Evolutionary conservation across 2,113 vertebrate genomes (phyloP).

Genomic region (Cebidichthys violaceus): DNA sequence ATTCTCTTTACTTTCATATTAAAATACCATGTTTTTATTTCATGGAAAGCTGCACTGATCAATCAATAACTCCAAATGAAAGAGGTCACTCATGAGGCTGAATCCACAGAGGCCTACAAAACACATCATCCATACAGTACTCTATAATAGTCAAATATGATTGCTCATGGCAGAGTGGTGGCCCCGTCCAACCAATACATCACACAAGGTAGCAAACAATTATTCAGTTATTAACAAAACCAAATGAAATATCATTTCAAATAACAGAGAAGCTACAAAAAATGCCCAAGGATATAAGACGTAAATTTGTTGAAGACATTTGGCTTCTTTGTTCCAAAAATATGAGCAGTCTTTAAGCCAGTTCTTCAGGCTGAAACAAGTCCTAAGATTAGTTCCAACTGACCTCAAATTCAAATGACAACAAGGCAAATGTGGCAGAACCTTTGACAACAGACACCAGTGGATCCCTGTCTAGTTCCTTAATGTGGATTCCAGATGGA

Average conservation of each 20-base stretch:
- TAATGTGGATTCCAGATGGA: constrained; percentile 35
- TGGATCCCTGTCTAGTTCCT: not conserved
- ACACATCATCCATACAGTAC: not conserved
- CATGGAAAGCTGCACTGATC: not conserved
- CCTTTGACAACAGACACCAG: not conserved
- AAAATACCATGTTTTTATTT: not conserved
- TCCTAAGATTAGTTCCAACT: not conserved
- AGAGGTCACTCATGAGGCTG: not conserved
- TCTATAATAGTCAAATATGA: not conserved
- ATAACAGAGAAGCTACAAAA: not conserved
- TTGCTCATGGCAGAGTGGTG: not conserved
- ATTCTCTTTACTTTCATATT: not conserved
- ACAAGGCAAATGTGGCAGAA: not conserved
- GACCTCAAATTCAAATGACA: constrained; percentile 14
- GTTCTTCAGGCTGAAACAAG: not conserved
- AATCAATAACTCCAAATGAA: not conserved
- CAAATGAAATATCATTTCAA: not conserved
- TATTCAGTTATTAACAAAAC: not conserved
- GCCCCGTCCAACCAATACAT: not conserved
- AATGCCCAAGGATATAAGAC: not conserved
- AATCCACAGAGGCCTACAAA: not conserved
- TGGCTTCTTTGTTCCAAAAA: not conserved
- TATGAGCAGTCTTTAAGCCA: not conserved
- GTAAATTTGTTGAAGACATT: not conserved
- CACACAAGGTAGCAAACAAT: not conserved